These are phyloP conservation scores for Hermetia illucens DNA, from an alignment of 1,140 invertebrate genomes.

Conservation along the genomic window DNA sequence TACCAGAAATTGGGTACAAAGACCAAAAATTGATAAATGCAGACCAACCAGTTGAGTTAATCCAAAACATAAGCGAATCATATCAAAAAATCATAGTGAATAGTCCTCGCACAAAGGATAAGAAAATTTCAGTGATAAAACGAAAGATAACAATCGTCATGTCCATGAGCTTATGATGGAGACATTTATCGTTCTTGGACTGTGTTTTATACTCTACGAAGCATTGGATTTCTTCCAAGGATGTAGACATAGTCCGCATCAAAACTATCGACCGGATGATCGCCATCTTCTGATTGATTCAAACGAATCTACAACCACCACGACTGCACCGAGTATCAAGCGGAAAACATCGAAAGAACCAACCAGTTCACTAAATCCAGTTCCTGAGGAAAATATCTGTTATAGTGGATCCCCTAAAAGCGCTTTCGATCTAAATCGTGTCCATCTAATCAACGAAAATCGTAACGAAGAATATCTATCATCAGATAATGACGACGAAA, in stretches of 20 bases:
- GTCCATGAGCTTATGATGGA: slow-evolving; percentile 32
- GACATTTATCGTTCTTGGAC: slow-evolving; percentile 31
- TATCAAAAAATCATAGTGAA: no score
- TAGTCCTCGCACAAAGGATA: no score
- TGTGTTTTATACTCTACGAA: slow-evolving; percentile 32
- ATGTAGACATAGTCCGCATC: slow-evolving; percentile 28
- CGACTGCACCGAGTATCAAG: not conserved
- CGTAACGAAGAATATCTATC: slow-evolving; percentile 8
- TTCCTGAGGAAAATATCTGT: no score
- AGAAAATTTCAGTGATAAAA: no score
- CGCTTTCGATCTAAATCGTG: no score
- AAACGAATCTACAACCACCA: not conserved
- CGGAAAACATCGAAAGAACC: not conserved
- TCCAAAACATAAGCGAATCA: no score
- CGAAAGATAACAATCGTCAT: no score
- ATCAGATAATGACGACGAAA: slow-evolving; percentile 13
- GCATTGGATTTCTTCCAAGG: slow-evolving; percentile 33
- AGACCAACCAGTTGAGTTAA: no score
- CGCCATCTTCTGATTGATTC: not conserved
- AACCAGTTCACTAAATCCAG: not conserved
- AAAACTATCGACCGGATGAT: slow-evolving; percentile 21
- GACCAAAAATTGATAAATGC: no score
- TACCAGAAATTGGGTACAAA: no score
- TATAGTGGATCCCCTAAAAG: no score
- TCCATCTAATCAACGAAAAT: no score